Evolutionary conservation across 1,140 invertebrate species (phyloP), one percentile per base, ranked within the genome.

Genomic region (Drosophila cardini): DNA sequence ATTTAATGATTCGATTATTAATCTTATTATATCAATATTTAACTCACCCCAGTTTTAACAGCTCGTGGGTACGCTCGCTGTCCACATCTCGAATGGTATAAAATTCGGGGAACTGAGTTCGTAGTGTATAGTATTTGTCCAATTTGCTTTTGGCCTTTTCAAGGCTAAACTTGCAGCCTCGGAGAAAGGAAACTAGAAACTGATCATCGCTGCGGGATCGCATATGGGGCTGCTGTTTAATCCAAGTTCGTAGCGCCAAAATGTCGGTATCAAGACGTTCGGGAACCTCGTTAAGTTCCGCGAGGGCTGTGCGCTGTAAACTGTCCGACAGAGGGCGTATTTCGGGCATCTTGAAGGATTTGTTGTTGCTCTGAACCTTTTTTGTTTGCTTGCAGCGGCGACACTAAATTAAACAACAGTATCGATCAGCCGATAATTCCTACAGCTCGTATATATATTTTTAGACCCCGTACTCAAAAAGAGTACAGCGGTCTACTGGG

Each of bases 131-230:
- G 84, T 93, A 94, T 86, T 93, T 93, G 70, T 95, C 95, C 5
- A 95, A 63, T 80, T 95, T 95, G 73, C 93, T 90, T 86, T 95
- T 95, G 4, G 93, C 93, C 76, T 93, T 92, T 84, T 95, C 94
- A 64, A 95, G 84, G 74, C 94, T 95, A 83, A 94, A 95, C 90
- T 96, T 96, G 74, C 94, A 94, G 50, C 95, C 94, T 10, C 95
- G 92, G 21, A 96, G 85, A 82, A 95, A 95, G 40, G 91, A 92
- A 13, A 94, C 75, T 11, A 95, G 71, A 89, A 93, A 94, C 87
- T 94, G 94, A 77, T 95, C 94, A 78, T 94, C 94, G 30, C 46
- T 60, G 10, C 83, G 68, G 1, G 79, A 34, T 42, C 90, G 93
- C 40, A 95, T 81, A 86, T 95, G 94, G 0, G 93, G 93, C 72